Evolutionary conservation across 2,797 vertebrate species (phyloP).

Genomic region (Falco peregrinus): DNA sequence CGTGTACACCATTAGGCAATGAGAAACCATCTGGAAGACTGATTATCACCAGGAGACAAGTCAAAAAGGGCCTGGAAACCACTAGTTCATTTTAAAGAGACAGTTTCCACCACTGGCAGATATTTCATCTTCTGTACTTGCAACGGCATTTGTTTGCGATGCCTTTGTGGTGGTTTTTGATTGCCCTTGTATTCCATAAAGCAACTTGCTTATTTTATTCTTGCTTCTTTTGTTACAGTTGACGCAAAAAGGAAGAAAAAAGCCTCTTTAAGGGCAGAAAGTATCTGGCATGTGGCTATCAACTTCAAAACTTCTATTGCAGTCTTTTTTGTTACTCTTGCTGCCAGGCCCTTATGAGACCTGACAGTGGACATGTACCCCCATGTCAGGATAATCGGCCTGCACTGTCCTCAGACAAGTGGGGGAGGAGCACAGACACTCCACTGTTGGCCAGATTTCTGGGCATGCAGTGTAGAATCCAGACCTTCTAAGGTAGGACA

Average conservation of each 20-base stretch:
- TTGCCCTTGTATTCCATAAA: conserved; percentile 47
- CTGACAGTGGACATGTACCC: conserved; percentile 70
- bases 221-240: conserved; percentile 75
- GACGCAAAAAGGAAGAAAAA: conserved; percentile 72
- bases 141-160: conserved; percentile 12
- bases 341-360: conserved; percentile 71
- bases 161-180: conserved; percentile 63
- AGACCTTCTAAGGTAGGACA: conserved; percentile 73
- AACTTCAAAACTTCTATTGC: conserved; percentile 71
- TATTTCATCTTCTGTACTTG: conserved; percentile 41
- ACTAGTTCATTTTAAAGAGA: conserved; percentile 53
- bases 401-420: conserved; percentile 68
- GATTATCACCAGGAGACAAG: conserved; percentile 57
- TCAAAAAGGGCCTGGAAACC: conserved; percentile 59
- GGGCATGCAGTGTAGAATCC: conserved; percentile 74
- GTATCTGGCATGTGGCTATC: conserved; percentile 70
- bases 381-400: conserved; percentile 69
- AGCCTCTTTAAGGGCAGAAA: conserved; percentile 72
- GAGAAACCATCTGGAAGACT: conserved; percentile 65
- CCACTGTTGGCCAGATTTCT: conserved; percentile 72
- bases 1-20: conserved; percentile 41
- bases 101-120: conserved; percentile 52
- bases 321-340: conserved; percentile 71
- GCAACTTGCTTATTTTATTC: conserved; percentile 68
- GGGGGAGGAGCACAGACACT: conserved; percentile 72